phyloP scores from a whole-genome alignment of 2,113 vertebrate species.

The Paraplagusia blochii region DNA sequence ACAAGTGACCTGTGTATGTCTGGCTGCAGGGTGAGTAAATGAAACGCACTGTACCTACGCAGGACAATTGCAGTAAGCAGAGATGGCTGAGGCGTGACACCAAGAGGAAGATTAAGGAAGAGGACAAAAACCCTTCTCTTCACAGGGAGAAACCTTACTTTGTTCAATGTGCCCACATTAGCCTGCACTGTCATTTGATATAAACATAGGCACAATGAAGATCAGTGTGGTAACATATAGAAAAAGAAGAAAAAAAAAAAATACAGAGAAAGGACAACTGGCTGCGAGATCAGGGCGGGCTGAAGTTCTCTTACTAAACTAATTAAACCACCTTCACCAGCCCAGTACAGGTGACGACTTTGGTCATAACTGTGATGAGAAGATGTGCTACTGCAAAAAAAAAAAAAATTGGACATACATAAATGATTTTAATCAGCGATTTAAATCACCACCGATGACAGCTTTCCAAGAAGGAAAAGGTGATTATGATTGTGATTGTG shows the following conservation, averaged over 20 bases:
- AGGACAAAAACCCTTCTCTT: conserved; percentile 63
- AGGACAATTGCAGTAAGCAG: conserved; percentile 65
- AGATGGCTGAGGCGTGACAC: conserved; percentile 52
- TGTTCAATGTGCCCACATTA: conserved; percentile 53
- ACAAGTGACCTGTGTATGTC: conserved; percentile 27
- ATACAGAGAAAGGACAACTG: conserved; percentile 36
- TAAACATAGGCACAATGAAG: conserved; percentile 56
- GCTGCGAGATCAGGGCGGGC: conserved; percentile 12
- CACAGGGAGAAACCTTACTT: conserved; percentile 56
- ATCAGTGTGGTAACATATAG: conserved; percentile 44
- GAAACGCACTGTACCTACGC: conserved; percentile 50
- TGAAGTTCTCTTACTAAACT: conserved; percentile 33
- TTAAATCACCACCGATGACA: too few species aligned
- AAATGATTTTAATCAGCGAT: too few species aligned
- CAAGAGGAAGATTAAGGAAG: conserved; percentile 39
- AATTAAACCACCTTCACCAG: conserved; percentile 30
- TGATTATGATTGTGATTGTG: too few species aligned
- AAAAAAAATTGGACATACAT: too few species aligned
- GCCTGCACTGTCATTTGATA: conserved; percentile 54
- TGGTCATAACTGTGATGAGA: too few species aligned
- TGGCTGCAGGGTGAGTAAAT: conserved; percentile 28
- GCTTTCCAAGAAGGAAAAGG: too few species aligned
- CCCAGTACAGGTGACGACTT: not conserved
- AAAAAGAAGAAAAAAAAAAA: conserved; percentile 18
- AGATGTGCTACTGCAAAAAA: too few species aligned